Percentiles rank a stretch among this genome's conserved stretches.
Conservation (phyloP, 1,140 invertebrate species). For the Frieseomelitta varia region DNA sequence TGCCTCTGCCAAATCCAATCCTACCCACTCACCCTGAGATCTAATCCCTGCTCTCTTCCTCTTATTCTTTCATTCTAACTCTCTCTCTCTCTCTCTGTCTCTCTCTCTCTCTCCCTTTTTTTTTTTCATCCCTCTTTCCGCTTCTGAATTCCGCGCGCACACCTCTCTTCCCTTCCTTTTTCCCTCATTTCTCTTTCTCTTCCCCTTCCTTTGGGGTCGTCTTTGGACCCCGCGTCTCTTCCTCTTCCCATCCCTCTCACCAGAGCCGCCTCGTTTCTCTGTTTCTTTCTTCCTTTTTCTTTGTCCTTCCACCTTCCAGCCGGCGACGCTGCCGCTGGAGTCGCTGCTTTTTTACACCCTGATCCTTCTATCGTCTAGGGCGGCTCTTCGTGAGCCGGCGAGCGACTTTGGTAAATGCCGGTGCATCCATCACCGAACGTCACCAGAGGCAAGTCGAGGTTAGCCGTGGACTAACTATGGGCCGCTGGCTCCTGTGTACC, state of each 20-base stretch:
- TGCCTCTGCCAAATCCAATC: conserved; percentile 76
- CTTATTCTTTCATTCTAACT: not conserved
- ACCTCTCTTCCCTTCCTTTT: conserved; percentile 40
- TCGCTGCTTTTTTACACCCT: conserved; percentile 40
- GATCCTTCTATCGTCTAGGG: conserved; percentile 47
- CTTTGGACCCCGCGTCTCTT: conserved; percentile 32
- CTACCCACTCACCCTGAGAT: conserved; percentile 62
- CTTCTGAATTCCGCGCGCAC: conserved; percentile 54
- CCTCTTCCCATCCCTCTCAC: not conserved
- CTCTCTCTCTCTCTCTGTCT: not conserved
- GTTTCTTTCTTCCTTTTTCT: not conserved
- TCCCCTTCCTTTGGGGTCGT: not conserved
- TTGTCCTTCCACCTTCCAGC: conserved; percentile 24
- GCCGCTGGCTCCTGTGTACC: not conserved
- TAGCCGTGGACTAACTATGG: not conserved
- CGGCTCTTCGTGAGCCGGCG: conserved; percentile 48
- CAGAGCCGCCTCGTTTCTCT: not conserved
- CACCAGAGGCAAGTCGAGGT: not conserved
- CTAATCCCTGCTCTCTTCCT: conserved; percentile 60
- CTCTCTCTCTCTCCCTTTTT: not conserved
- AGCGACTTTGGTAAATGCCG: conserved; percentile 60
- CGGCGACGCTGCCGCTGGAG: not conserved
- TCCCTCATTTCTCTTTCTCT: conserved; percentile 28
- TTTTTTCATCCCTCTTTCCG: conserved; percentile 21
- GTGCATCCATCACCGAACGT: conserved; percentile 61